Evolutionary conservation across 2,797 vertebrate genomes (phyloP), one percentile per base, ranked within the genome.

Genomic region (Otus scops): DNA sequence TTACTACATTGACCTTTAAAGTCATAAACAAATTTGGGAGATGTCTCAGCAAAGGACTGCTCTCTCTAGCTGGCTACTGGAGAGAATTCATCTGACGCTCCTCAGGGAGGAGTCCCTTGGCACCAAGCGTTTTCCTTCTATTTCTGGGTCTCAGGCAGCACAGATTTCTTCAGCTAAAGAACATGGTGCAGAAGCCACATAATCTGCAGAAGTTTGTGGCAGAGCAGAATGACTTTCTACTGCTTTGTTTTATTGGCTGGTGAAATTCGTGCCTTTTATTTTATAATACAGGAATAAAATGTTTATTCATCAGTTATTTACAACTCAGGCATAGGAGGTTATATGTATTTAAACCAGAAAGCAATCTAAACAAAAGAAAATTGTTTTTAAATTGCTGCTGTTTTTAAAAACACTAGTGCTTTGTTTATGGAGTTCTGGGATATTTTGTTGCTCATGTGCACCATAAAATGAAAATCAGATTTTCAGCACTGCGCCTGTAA

Each of bases 271-370:
- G 45, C 5, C 50, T 80, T 85, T 91, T 77, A 74, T 74, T 82
- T 74, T 48, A 60, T 59, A 60, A 45, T 68, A 78, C 9, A 85
- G 36, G 28, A 92, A 89, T 65, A 91, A 92, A 96, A 77, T 43
- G 60, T 88, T 93, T 92, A 92, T 81, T 89, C 38, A 54, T 63
- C 89, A 68, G 80, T 78, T 93, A 94, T 79, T 93, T 94, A 87
- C 67, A 93, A 74, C 67, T 50, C 10, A 4, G 68, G 38, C 68
- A 80, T 23, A 57, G 39, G 53, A 80, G 10, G 34, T 21, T 76
- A 4, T 90, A 78, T 91, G 91, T 92, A 85, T 80, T 95, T 91
- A 96, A 96, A 85, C 38, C 45, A 91, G 54, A 90, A 91, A 91
- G 45, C 64, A 85, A 94, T 70, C 68, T 91, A 79, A 95, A 56